A percentile compares a stretch with the other conserved stretches of the same genome.
Conservation (phyloP, 1,140 invertebrate species). For the Macrosteles quadrilineatus region DNA sequence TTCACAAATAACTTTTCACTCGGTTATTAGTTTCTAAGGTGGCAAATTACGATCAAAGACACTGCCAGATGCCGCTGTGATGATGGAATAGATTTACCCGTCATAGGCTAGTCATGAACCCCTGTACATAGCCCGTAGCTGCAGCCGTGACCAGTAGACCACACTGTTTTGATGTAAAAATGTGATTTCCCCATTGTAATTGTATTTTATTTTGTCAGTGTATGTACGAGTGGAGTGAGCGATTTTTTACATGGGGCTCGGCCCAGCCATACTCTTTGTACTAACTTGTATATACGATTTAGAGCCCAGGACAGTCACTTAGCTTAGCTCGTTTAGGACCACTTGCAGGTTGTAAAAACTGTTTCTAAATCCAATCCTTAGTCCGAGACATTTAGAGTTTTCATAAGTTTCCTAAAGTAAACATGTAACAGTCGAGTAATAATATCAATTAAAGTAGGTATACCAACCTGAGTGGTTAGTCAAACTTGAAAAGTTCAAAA, state of each 20-base stretch:
- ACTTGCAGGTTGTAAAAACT: conserved; percentile 9
- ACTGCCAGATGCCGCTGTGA: not conserved
- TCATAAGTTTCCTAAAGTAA: too few species aligned
- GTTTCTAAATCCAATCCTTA: not conserved
- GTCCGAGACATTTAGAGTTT: too few species aligned
- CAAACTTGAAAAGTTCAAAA: too few species aligned
- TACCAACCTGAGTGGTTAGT: too few species aligned
- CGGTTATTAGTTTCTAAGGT: not conserved
- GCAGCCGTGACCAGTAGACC: too few species aligned
- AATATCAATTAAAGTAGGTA: too few species aligned
- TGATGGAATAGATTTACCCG: not conserved
- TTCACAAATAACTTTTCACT: not conserved
- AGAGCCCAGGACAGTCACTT: not conserved
- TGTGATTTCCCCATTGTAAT: conserved; percentile 14
- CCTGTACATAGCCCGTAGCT: not conserved
- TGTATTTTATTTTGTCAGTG: not conserved
- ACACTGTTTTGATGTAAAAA: conserved; percentile 1
- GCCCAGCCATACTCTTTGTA: conserved; percentile 4
- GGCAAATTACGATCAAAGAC: conserved; percentile 2
- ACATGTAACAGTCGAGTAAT: too few species aligned
- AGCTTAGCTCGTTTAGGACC: not conserved
- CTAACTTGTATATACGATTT: not conserved
- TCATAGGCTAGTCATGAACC: conserved; percentile 6
- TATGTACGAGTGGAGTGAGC: not conserved
- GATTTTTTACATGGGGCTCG: not conserved